A percentile compares a stretch with the other conserved stretches of the same genome.
Evolutionary conservation across 37 sponge, comb jelly and placozoan genomes (phyloP).

Genomic region (Beroe forskalii): DNA sequence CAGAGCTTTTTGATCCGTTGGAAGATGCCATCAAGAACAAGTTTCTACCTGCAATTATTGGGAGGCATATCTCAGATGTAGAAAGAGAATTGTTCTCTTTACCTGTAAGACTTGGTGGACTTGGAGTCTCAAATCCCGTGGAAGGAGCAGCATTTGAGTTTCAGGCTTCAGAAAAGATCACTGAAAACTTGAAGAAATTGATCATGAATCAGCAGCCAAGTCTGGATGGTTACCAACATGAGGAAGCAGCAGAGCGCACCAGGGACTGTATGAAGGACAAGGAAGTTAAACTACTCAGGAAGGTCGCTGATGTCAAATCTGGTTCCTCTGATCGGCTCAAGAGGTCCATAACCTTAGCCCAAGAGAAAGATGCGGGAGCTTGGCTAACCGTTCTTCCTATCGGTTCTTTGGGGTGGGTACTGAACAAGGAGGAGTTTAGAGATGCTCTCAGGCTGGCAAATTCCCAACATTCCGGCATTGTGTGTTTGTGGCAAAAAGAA

Average conservation of each 20-base stretch:
- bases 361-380: neutral
- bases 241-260: neutral
- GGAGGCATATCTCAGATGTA: neutral
- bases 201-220: neutral
- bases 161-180: neutral
- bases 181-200: neutral
- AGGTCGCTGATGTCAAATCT: neutral
- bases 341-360: neutral
- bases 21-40: neutral
- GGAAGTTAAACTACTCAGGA: neutral
- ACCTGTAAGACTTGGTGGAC: neutral
- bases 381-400: neutral
- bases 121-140: neutral
- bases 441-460: neutral
- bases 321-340: neutral
- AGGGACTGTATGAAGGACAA: neutral
- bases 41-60: neutral
- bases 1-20: neutral
- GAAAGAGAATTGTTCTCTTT: neutral
- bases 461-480: neutral
- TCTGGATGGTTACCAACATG: neutral
- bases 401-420: neutral
- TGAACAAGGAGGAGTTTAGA: slow-evolving; percentile 2
- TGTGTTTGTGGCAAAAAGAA: neutral
- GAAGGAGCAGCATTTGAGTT: neutral